Conservation (phyloP, 2,113 vertebrate genomes). For the Lepus americanus region DNA sequence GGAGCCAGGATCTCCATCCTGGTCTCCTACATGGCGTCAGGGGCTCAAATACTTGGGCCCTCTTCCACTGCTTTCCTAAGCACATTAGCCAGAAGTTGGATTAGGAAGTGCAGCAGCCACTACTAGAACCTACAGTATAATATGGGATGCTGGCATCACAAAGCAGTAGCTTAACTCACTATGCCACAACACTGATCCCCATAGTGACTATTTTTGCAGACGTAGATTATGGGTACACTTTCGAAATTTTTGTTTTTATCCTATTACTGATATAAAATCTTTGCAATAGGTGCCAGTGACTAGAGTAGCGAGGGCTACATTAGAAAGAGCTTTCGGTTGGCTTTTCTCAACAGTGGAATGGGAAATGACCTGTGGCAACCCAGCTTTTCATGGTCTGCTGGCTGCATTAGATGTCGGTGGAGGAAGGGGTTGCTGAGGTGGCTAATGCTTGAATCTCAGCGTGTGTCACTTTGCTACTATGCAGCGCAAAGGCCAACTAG, state of each 20-base stretch:
- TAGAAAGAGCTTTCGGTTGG: not conserved
- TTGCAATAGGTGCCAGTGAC: not conserved
- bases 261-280: not conserved
- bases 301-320: not conserved
- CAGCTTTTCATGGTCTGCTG: not conserved
- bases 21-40: too few species aligned
- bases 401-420: not conserved
- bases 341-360: not conserved
- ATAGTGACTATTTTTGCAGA: not conserved
- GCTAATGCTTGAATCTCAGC: not conserved
- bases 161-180: too few species aligned
- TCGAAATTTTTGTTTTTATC: conserved; percentile 10
- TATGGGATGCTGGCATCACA: too few species aligned
- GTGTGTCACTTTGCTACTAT: not conserved
- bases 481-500: not conserved
- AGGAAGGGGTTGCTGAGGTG: not conserved
- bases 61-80: too few species aligned
- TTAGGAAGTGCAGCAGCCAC: too few species aligned
- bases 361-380: not conserved
- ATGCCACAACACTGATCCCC: too few species aligned
- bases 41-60: too few species aligned
- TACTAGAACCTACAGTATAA: too few species aligned
- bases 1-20: too few species aligned
- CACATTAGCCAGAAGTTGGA: too few species aligned
- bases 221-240: not conserved